Evolutionary conservation across 2,888 invertebrate genomes (phyloP), one percentile per base, ranked within the genome.

Genomic region (Fissipunctia ypsillon): DNA sequence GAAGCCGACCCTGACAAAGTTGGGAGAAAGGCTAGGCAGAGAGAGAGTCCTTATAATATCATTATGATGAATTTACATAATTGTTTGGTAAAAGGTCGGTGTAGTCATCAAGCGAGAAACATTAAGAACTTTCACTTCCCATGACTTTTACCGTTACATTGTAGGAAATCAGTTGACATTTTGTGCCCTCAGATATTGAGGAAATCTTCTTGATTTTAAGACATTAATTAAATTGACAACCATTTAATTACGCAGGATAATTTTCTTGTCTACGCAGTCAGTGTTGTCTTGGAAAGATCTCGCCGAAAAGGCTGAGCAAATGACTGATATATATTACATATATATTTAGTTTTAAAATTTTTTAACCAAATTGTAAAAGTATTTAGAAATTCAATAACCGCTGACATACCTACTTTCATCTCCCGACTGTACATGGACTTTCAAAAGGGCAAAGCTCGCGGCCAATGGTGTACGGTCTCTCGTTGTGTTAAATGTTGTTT

Each of bases 81-180:
- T 56, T 65, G 41, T 41, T 65, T 50, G 19, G n/a, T 12, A 9
- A 69, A 65, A 69, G 25, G 61, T 52, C 38, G 10, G 9, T 3
- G 9, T 41, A 52, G n/a, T 35, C 65, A n/a, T 69, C 43, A 25
- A 35, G 38, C 28, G 28, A 35, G 14, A 16, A 38, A n/a, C 48
- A 38, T 45, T 45, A 35, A 66, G 22, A 31, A 69, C 65, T 66
- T 80, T 79, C 75, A 80, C 61, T 69, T 79, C 56, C 50, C 43
- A 54, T 38, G n/a, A 25, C 7, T 16, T 76, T 66, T 69, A 25
- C 0, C 22, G 28, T 19, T 14, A 43, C 6, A 22, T 16, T 48
- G 41, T 35, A 38, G 50, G 65, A 45, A 66, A 56, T 31, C n/a
- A 45, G 9, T 12, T 63, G 69, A 52, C 69, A 79, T 78, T 75